Percentiles rank a stretch among this genome's conserved stretches.
Conservation (phyloP, 2,113 vertebrate species). For the Pithys albifrons region DNA sequence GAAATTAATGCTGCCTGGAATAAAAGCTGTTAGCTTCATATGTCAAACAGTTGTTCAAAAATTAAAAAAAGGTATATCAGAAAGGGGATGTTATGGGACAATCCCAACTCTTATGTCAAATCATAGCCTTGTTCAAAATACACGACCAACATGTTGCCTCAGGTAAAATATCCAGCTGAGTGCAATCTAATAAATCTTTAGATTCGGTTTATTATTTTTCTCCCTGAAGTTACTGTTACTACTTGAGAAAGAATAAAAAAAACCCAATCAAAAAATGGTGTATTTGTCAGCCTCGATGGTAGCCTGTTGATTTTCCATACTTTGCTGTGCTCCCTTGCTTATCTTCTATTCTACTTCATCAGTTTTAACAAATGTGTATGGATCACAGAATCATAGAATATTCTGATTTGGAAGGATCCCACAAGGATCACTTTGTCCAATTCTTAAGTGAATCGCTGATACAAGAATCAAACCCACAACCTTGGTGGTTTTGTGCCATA, state of each 20-base stretch:
- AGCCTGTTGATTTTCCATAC: conserved; percentile 27
- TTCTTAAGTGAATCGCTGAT: not conserved
- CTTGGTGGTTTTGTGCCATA: not conserved
- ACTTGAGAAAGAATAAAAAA: not conserved
- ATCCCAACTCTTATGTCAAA: not conserved
- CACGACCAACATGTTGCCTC: not conserved
- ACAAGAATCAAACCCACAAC: not conserved
- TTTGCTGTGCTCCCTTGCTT: not conserved
- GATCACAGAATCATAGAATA: not conserved
- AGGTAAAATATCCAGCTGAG: conserved; percentile 23
- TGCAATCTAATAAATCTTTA: conserved; percentile 28
- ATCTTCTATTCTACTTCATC: conserved; percentile 25
- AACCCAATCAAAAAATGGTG: not conserved
- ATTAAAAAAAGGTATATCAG: not conserved
- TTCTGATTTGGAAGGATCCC: not conserved
- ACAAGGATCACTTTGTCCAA: not conserved
- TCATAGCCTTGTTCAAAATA: not conserved
- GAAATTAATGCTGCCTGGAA: conserved; percentile 5
- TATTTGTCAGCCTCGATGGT: conserved; percentile 34
- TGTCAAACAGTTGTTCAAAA: not conserved
- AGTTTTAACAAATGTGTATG: conserved; percentile 30
- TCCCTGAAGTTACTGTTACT: not conserved
- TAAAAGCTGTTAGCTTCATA: not conserved
- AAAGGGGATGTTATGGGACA: not conserved
- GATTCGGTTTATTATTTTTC: conserved; percentile 11